Evolutionary conservation across 2,113 vertebrate species (phyloP).

Genomic region (Numida meleagris): DNA sequence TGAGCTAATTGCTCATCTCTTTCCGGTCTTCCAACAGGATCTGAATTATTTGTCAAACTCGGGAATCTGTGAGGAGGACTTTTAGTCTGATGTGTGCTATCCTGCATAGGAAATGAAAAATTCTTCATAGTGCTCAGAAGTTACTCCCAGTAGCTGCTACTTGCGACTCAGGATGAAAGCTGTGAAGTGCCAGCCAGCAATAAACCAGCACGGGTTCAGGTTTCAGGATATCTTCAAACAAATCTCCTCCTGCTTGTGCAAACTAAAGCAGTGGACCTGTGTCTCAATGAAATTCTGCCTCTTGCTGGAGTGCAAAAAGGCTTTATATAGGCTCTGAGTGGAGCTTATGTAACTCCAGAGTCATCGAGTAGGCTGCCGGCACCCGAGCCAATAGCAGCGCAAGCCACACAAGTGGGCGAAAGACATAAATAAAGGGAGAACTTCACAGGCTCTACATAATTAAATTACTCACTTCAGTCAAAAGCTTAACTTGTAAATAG

Average conservation of each 20-base stretch:
- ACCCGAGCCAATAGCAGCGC: conserved; percentile 53
- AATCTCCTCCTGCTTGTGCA: not conserved
- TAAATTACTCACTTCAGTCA: conserved; percentile 44
- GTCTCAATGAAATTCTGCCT: conserved; percentile 39
- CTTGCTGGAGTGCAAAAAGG: conserved; percentile 32
- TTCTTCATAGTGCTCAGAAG: conserved; percentile 70
- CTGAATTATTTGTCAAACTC: conserved; percentile 64
- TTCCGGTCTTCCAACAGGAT: conserved; percentile 58
- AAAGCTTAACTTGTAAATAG: conserved; percentile 48
- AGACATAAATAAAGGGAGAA: conserved; percentile 69
- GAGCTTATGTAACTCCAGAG: conserved; percentile 69
- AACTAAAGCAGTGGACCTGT: conserved; percentile 29
- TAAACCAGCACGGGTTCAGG: not conserved
- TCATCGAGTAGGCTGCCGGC: conserved; percentile 55
- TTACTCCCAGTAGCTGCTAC: conserved; percentile 33
- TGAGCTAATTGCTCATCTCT: conserved; percentile 81
- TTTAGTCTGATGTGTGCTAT: conserved; percentile 18
- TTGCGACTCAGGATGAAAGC: conserved; percentile 39
- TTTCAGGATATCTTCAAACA: not conserved
- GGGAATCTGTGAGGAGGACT: conserved; percentile 44
- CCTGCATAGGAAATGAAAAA: conserved; percentile 63
- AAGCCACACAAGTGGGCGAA: conserved; percentile 51
- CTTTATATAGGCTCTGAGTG: conserved; percentile 60
- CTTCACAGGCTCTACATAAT: conserved; percentile 41
- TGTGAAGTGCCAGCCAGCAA: conserved; percentile 15